Conservation (phyloP, 2,797 vertebrate species). For the Periparus ater region DNA sequence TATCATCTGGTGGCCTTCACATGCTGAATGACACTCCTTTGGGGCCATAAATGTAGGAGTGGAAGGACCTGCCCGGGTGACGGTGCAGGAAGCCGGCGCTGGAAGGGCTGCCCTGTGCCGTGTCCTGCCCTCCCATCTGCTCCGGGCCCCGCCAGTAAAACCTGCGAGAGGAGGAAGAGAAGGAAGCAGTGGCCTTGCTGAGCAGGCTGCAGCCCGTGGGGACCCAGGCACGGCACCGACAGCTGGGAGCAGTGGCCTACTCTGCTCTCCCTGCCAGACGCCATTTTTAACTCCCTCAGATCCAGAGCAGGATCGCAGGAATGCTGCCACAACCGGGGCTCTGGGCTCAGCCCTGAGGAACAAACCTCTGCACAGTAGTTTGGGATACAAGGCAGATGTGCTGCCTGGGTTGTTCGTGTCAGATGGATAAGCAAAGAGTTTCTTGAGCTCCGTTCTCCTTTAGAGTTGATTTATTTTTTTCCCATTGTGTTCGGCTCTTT, state of each 20-base stretch:
- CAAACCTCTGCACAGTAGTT: neutral
- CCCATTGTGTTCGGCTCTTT: neutral
- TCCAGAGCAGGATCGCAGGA: neutral
- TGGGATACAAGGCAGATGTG: neutral
- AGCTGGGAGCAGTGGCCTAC: slow-evolving; percentile 3
- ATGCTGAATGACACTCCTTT: neutral
- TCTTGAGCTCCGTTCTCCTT: neutral
- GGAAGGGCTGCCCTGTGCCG: neutral
- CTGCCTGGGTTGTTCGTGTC: accelerated
- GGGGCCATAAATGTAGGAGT: slow-evolving; percentile 8
- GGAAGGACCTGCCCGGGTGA: neutral
- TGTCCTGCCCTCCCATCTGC: neutral
- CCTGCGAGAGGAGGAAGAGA: neutral
- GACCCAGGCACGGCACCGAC: neutral
- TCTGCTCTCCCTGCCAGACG: neutral
- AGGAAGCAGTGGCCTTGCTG: neutral
- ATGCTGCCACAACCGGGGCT: accelerated
- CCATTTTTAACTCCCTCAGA: neutral
- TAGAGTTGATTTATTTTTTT: neutral
- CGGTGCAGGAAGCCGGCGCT: neutral
- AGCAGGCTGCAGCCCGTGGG: neutral
- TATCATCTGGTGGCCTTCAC: neutral
- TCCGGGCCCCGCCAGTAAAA: neutral
- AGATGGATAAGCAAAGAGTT: neutral
- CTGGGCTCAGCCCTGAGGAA: neutral